Conservation (phyloP, 2,797 vertebrate species). For the Telmatherina bonti region DNA sequence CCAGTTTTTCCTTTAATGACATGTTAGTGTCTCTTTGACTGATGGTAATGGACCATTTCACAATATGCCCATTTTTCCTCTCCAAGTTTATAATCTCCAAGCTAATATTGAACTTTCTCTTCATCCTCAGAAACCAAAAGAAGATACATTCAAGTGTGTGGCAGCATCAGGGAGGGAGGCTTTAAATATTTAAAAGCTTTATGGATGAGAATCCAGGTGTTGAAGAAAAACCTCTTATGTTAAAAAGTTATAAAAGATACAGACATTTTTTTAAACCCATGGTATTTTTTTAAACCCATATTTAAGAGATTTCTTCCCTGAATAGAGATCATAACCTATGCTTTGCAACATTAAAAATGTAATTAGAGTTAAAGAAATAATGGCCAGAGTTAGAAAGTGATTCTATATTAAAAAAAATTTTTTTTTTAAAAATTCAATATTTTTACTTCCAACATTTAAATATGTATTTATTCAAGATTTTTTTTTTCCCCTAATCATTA, state of each 20-base stretch:
- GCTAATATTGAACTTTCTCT: conserved; percentile 61
- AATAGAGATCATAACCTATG: neutral
- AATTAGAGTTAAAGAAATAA: neutral
- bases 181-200: conserved; percentile 27
- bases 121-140: conserved; percentile 27
- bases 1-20: conserved; percentile 60
- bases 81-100: conserved; percentile 46
- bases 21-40: conserved; percentile 60
- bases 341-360: neutral
- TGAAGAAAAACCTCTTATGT: neutral
- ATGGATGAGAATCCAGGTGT: conserved; percentile 4
- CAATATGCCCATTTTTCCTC: conserved; percentile 52
- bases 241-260: neutral
- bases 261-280: neutral
- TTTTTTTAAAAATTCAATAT: too few species aligned
- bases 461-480: neutral
- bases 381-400: too few species aligned
- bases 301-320: neutral
- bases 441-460: neutral
- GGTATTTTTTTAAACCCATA: neutral
- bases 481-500: neutral
- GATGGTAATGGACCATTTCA: conserved; percentile 58
- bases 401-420: too few species aligned
- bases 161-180: neutral
- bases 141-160: conserved; percentile 1